Evolutionary conservation across 2,113 vertebrate genomes (phyloP).

Genomic region (Podiceps cristatus): DNA sequence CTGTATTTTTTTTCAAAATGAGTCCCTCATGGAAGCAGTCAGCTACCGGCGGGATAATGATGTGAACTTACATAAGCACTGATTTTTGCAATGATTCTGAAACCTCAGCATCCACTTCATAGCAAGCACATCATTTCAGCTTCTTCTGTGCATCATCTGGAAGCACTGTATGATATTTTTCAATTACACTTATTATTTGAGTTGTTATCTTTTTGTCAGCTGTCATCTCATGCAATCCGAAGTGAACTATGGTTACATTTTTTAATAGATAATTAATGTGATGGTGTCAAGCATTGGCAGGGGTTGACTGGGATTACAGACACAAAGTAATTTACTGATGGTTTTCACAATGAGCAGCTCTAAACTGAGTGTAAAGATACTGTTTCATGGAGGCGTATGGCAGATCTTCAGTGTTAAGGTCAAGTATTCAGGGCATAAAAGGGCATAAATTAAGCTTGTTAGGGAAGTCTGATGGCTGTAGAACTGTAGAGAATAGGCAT

Average conservation of each 20-base stretch:
- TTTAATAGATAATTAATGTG: not conserved
- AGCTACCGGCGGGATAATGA: not conserved
- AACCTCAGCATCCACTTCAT: not conserved
- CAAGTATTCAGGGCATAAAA: not conserved
- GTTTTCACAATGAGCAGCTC: not conserved
- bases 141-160: not conserved
- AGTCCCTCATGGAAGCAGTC: not conserved
- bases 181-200: not conserved
- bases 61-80: not conserved
- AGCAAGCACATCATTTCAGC: not conserved
- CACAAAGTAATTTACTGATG: not conserved
- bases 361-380: not conserved
- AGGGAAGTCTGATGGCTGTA: not conserved
- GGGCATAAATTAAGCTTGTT: not conserved
- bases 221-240: not conserved
- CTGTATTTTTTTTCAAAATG: not conserved
- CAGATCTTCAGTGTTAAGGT: not conserved
- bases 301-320: not conserved
- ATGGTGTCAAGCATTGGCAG: not conserved
- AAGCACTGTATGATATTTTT: not conserved
- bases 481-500: not conserved
- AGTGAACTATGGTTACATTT: not conserved
- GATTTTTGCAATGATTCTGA: not conserved
- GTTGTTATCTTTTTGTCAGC: not conserved
- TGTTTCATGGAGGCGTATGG: not conserved